Percentiles rank a stretch among this genome's conserved stretches.
Evolutionary conservation across 2,888 invertebrate genomes (phyloP).

Genomic region (Leistus spinibarbis): DNA sequence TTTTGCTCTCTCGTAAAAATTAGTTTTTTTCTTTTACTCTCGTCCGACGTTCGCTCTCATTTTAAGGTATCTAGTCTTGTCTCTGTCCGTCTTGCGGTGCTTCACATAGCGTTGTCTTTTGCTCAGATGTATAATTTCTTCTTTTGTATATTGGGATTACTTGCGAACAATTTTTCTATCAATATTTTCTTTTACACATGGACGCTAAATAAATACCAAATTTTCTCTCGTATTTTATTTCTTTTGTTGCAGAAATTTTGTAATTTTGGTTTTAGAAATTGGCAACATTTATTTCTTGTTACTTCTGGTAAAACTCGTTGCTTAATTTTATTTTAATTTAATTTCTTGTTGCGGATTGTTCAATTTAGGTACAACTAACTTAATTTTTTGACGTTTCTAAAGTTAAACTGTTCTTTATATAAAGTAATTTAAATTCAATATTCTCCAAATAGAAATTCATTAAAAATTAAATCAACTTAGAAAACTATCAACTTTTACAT

Average conservation of each 20-base stretch:
- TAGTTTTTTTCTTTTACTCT: constrained; percentile 49
- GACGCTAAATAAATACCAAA: not conserved
- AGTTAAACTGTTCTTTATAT: too few relatives aligned
- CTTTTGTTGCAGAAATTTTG: not conserved
- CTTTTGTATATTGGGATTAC: constrained; percentile 31
- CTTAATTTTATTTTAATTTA: too few relatives aligned
- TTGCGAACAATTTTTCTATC: constrained; percentile 31
- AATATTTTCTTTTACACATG: constrained; percentile 15
- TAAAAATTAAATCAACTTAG: too few relatives aligned
- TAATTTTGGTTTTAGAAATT: not conserved
- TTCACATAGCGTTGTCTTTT: constrained; percentile 9
- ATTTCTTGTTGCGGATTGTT: too few relatives aligned
- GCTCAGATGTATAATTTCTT: constrained; percentile 31
- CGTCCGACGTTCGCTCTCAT: constrained; percentile 43
- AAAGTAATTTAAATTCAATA: too few relatives aligned
- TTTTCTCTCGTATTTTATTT: not conserved
- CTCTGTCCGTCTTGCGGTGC: constrained; percentile 1
- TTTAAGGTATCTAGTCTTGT: constrained; percentile 44
- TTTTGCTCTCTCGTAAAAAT: constrained; percentile 51
- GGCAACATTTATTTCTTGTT: too few relatives aligned
- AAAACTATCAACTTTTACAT: too few relatives aligned
- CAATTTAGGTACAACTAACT: too few relatives aligned
- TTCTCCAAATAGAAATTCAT: too few relatives aligned
- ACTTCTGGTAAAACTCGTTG: too few relatives aligned
- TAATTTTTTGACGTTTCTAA: too few relatives aligned